Evolutionary conservation across 2,888 invertebrate species (phyloP).

Genomic region (Rambutsinella grinnellia): DNA sequence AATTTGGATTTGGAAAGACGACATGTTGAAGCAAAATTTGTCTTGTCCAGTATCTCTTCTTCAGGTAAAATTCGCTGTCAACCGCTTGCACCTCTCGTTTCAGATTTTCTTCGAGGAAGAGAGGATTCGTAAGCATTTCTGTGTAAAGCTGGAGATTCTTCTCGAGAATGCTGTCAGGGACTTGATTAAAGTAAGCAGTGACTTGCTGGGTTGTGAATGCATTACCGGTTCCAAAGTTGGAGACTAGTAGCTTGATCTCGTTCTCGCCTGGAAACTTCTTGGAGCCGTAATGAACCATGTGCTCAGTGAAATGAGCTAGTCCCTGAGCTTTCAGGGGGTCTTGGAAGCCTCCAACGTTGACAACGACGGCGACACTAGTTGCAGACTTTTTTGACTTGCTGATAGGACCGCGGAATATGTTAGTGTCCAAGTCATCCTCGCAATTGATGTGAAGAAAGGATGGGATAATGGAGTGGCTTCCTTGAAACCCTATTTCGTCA

Average conservation of each 20-base stretch:
- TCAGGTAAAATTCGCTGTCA: constrained; percentile 37
- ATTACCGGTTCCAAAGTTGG: constrained; percentile 10
- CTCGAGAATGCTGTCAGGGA: not conserved
- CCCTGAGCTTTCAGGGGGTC: constrained; percentile 26
- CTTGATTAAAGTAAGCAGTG: constrained; percentile 11
- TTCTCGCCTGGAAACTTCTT: constrained; percentile 26
- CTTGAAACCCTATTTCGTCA: too few relatives aligned
- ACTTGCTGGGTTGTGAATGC: constrained; percentile 17
- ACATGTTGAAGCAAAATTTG: not conserved
- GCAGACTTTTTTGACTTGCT: too few relatives aligned
- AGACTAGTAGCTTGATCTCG: not conserved
- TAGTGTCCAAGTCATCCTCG: too few relatives aligned
- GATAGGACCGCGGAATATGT: too few relatives aligned
- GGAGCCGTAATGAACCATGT: constrained; percentile 46
- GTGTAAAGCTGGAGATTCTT: constrained; percentile 4
- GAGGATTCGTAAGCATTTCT: constrained; percentile 21
- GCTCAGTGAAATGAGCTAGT: constrained; percentile 49
- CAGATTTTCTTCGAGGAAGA: not conserved
- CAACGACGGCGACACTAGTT: constrained; percentile 13
- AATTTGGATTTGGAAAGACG: not conserved
- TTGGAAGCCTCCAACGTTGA: constrained; percentile 21
- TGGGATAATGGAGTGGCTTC: too few relatives aligned
- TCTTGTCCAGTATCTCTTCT: not conserved
- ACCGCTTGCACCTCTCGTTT: constrained; percentile 24
- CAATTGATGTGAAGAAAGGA: too few relatives aligned